phyloP scores from a whole-genome alignment of 2,888 invertebrate genomes.

The Antitype chi region DNA sequence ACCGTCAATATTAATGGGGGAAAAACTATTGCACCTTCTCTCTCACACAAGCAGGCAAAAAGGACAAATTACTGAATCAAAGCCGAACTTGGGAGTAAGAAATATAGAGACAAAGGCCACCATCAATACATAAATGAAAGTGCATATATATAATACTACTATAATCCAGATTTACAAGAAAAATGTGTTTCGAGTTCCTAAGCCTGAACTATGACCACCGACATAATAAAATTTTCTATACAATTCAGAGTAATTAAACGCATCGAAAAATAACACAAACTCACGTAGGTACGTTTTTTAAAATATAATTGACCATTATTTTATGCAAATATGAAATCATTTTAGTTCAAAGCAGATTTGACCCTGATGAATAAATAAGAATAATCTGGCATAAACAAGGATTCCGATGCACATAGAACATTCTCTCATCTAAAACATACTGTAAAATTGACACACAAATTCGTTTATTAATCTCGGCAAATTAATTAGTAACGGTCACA shows the following conservation, averaged over 20 bases:
- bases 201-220: background rate
- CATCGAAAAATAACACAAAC: background rate
- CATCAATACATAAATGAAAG: background rate
- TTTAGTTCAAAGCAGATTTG: background rate
- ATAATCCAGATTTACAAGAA: background rate
- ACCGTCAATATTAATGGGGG: background rate
- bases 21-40: background rate
- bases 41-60: background rate
- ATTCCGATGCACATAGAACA: background rate
- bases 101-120: background rate
- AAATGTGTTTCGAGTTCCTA: background rate
- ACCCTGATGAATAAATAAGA: background rate
- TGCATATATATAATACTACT: background rate
- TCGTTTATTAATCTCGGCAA: background rate
- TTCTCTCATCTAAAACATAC: background rate
- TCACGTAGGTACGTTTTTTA: background rate
- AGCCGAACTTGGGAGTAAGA: no score
- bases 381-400: background rate
- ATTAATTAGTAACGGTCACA: background rate
- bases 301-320: background rate
- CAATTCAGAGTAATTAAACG: background rate
- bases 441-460: background rate
- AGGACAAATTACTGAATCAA: background rate
- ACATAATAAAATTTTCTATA: background rate
- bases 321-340: background rate